Conservation (phyloP, 2,797 vertebrate genomes). For the Diceros bicornis region DNA sequence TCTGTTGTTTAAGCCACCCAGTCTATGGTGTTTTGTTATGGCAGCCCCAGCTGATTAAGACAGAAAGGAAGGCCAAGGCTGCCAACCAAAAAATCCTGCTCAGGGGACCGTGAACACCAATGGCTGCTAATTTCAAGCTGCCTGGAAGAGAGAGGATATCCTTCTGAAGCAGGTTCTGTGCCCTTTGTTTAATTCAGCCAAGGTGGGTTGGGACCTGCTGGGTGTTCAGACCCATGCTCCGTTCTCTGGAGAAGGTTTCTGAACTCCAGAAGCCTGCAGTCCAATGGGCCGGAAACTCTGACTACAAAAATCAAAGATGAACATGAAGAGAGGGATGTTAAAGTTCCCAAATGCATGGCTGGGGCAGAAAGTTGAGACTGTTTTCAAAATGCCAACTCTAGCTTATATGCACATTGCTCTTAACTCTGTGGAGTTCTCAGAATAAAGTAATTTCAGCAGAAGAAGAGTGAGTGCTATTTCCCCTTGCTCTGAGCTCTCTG, state of each 20-base stretch:
- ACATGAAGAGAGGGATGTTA: background rate
- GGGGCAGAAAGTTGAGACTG: background rate
- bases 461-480: background rate
- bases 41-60: background rate
- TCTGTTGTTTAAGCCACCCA: background rate
- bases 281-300: background rate
- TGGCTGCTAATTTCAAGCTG: background rate
- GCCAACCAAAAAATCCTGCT: background rate
- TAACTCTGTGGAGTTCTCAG: background rate
- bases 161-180: background rate
- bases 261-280: background rate
- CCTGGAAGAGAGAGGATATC: background rate
- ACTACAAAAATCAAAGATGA: background rate
- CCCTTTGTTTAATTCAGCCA: background rate
- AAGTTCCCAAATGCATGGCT: background rate
- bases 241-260: background rate
- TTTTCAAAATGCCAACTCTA: background rate
- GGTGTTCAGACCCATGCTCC: background rate
- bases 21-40: background rate
- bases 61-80: background rate
- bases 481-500: background rate
- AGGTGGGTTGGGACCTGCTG: background rate
- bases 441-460: background rate
- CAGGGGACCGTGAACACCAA: no score
- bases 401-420: background rate